These are phyloP conservation scores for Lytechinus variegatus DNA, from an alignment of 35 echinoderm and acorn worm genomes.

Conservation along the genomic window DNA sequence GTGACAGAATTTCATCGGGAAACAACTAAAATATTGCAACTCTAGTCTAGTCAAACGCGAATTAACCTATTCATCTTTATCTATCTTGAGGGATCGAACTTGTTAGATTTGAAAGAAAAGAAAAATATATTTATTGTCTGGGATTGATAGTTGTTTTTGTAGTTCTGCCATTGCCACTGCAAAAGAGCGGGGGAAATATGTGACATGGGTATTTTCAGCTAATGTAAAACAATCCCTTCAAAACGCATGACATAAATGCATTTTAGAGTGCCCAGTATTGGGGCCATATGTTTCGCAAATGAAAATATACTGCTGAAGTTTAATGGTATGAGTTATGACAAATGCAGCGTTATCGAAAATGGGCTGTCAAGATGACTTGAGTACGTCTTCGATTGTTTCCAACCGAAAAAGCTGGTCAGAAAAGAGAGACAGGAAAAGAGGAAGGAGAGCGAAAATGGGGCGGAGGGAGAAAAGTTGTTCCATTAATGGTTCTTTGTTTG, in stretches of 20 bases:
- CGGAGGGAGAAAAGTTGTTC: slow-evolving; percentile 44
- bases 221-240: slow-evolving; percentile 29
- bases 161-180: not conserved
- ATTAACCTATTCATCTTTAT: not conserved
- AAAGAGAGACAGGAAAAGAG: slow-evolving; percentile 32
- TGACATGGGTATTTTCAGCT: not conserved
- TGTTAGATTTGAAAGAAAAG: not conserved
- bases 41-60: not conserved
- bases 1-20: not conserved
- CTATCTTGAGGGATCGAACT: not conserved
- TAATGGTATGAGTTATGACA: slow-evolving; percentile 49
- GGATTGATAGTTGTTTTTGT: not conserved
- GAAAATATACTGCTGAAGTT: slow-evolving; percentile 48
- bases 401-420: slow-evolving; percentile 23
- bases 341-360: slow-evolving; percentile 49
- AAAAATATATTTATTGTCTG: not conserved
- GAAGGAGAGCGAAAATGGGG: slow-evolving; percentile 17
- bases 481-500: slow-evolving; percentile 53
- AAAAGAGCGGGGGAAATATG: not conserved
- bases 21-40: not conserved
- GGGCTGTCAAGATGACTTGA: slow-evolving; percentile 36
- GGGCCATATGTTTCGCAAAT: slow-evolving; percentile 48
- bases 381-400: slow-evolving; percentile 39
- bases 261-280: slow-evolving; percentile 32
- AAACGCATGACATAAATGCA: slow-evolving; percentile 40